phyloP scores from a whole-genome alignment of 2,888 invertebrate genomes.

The Orthonevra nobilis region DNA sequence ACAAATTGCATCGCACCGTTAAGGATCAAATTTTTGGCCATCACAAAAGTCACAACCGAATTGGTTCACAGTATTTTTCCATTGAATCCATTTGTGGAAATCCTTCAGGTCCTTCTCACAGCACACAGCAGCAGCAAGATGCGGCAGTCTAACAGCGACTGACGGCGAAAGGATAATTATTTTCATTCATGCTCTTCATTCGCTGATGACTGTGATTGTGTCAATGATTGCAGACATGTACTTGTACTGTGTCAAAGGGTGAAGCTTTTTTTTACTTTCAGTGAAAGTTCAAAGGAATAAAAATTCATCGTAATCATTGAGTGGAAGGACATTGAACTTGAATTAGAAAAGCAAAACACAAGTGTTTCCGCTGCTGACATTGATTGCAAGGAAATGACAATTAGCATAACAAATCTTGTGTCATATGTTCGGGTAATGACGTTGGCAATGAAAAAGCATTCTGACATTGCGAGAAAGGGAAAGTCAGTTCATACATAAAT shows the following conservation, averaged over 20 bases:
- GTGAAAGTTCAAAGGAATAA: conserved; percentile 38
- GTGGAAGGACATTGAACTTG: conserved; percentile 60
- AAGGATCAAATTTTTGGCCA: conserved; percentile 35
- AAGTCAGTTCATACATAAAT: too few relatives aligned
- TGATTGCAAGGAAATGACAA: too few relatives aligned
- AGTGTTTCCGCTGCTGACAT: too few relatives aligned
- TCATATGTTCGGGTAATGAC: too few relatives aligned
- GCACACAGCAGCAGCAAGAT: conserved; percentile 8
- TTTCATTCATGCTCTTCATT: conserved; percentile 25
- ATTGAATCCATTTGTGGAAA: conserved; percentile 48
- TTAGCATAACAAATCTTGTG: too few relatives aligned
- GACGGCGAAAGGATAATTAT: conserved; percentile 30
- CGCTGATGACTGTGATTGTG: conserved; percentile 43
- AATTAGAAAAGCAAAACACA: too few relatives aligned
- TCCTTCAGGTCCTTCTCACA: neutral
- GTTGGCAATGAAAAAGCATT: too few relatives aligned
- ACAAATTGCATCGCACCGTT: conserved; percentile 46
- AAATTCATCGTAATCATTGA: neutral
- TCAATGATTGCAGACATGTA: conserved; percentile 12
- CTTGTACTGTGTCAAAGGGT: conserved; percentile 26
- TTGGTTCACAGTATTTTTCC: conserved; percentile 60
- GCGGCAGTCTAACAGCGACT: conserved; percentile 42
- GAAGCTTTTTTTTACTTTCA: conserved; percentile 29
- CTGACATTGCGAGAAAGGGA: too few relatives aligned
- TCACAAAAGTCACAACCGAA: conserved; percentile 28